These are phyloP conservation scores for Orius laevigatus DNA, from an alignment of 1,140 invertebrate species.

Conservation along the genomic window DNA sequence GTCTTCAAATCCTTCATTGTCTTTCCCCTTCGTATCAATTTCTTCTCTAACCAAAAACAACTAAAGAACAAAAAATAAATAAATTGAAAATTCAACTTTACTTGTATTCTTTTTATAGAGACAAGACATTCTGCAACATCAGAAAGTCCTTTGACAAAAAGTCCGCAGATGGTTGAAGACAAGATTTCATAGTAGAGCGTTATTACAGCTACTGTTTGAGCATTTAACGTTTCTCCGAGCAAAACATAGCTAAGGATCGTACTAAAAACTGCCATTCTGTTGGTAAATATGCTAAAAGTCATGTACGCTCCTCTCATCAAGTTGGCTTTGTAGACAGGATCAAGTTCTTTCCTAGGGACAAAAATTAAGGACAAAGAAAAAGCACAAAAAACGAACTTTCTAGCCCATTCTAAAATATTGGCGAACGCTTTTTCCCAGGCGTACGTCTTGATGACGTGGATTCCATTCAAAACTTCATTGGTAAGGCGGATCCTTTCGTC, in stretches of 20 bases:
- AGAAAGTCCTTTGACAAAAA: constrained; percentile 51
- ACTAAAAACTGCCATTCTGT: constrained; percentile 8
- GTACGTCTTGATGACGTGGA: constrained; percentile 69
- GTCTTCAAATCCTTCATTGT: too few species aligned
- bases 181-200: constrained; percentile 45
- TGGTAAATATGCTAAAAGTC: constrained; percentile 41
- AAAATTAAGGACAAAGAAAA: not conserved
- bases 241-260: constrained; percentile 13
- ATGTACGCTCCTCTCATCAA: constrained; percentile 55
- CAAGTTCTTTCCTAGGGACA: constrained; percentile 36
- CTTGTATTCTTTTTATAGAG: constrained; percentile 35
- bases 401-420: constrained; percentile 35
- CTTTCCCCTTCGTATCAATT: too few species aligned
- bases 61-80: not conserved
- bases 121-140: constrained; percentile 42
- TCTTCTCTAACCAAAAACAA: too few species aligned
- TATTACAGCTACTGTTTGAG: constrained; percentile 28
- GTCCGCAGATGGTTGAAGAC: constrained; percentile 44
- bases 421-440: constrained; percentile 59
- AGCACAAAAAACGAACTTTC: constrained; percentile 29
- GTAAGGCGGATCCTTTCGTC: constrained; percentile 60
- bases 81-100: constrained; percentile 12
- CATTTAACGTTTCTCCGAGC: not conserved
- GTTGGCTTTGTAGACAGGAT: constrained; percentile 41
- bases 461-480: constrained; percentile 58